These are phyloP conservation scores for Bambusicola thoracicus DNA, from an alignment of 2,113 vertebrate species.

Conservation along the genomic window DNA sequence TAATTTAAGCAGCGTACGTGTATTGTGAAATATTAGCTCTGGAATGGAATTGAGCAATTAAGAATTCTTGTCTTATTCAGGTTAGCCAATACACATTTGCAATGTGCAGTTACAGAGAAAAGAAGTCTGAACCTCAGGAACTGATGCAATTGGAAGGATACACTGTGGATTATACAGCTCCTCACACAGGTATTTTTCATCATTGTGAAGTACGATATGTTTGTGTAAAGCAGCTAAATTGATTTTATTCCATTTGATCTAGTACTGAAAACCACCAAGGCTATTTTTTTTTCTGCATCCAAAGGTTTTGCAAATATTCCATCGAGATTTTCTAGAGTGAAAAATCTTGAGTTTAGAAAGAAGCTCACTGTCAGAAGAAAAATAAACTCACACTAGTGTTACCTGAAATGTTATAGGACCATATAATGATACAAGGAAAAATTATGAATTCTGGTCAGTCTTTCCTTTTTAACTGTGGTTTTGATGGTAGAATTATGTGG, in stretches of 20 bases:
- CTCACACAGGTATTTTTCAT: conserved; percentile 85
- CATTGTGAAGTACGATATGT: not conserved
- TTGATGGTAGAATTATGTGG: not conserved
- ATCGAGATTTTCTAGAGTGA: not conserved
- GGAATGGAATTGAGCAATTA: conserved; percentile 2
- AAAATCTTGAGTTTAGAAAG: not conserved
- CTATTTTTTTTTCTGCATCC: not conserved
- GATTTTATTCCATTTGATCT: not conserved
- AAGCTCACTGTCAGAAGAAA: not conserved
- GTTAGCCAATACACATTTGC: conserved; percentile 99
- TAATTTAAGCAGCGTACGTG: not conserved
- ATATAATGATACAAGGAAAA: not conserved
- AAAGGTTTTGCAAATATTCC: not conserved
- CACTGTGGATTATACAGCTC: conserved; percentile 95
- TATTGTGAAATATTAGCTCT: not conserved
- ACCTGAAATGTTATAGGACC: not conserved
- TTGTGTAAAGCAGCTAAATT: not conserved
- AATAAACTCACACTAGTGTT: not conserved
- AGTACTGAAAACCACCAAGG: not conserved
- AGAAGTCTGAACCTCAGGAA: conserved; percentile 96
- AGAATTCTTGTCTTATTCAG: conserved; percentile 74
- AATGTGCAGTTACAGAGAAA: conserved; percentile 98
- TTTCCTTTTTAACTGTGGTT: not conserved
- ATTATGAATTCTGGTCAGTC: not conserved
- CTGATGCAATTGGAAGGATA: conserved; percentile 98